These are phyloP conservation scores for Drosophila pandora DNA, from an alignment of 1,140 invertebrate genomes.

Conservation along the genomic window DNA sequence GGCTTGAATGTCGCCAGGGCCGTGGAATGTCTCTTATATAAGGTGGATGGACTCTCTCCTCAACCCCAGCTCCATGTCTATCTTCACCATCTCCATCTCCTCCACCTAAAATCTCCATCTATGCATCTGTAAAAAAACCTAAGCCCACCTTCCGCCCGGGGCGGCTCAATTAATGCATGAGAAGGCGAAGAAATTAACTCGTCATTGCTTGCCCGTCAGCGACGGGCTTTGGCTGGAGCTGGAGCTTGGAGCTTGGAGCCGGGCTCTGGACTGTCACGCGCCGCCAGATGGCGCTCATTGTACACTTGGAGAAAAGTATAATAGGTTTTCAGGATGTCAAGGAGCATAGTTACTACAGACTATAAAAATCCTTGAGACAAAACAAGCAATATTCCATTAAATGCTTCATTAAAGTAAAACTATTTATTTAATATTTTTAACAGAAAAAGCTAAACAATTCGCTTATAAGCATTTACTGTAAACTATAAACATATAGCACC, in stretches of 20 bases:
- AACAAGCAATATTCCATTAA: background rate
- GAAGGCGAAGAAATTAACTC: constrained; percentile 77
- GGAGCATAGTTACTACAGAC: background rate
- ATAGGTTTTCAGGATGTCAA: background rate
- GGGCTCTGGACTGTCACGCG: constrained; percentile 66
- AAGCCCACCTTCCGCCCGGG: constrained; percentile 31
- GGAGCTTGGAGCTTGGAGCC: constrained; percentile 34
- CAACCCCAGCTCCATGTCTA: background rate
- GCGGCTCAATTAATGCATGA: constrained; percentile 70
- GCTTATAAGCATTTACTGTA: no score
- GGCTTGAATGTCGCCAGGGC: constrained; percentile 67
- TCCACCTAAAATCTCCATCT: background rate
- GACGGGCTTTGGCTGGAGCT: constrained; percentile 27
- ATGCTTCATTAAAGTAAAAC: no score
- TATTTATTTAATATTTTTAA: no score
- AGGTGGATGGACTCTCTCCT: constrained; percentile 32
- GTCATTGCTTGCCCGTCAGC: constrained; percentile 68
- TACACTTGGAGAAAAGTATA: constrained; percentile 56
- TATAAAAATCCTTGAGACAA: background rate
- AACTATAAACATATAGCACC: no score
- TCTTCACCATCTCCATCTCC: constrained; percentile 11
- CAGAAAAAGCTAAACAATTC: no score
- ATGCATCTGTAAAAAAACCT: constrained; percentile 3
- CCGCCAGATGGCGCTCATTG: constrained; percentile 58
- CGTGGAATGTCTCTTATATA: constrained; percentile 57